Conservation (phyloP, 2,797 vertebrate genomes). For the Apodemus agrarius region DNA sequence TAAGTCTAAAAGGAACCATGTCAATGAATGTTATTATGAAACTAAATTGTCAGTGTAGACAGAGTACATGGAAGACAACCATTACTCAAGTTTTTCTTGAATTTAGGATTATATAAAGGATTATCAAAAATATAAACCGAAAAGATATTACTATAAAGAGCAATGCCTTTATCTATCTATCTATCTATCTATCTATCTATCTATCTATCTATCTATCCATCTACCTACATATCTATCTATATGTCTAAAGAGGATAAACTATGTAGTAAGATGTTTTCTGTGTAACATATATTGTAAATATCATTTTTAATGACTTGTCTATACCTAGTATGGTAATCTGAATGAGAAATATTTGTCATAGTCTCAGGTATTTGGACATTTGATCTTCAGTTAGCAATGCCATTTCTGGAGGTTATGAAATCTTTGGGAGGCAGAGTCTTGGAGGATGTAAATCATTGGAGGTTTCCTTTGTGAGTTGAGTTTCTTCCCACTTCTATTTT, state of each 20-base stretch:
- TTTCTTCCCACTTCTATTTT: background rate
- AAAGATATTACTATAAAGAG: background rate
- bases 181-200: no score
- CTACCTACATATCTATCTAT: background rate
- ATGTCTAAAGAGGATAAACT: background rate
- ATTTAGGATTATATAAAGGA: background rate
- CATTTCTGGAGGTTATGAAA: background rate
- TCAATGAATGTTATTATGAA: conserved; percentile 8
- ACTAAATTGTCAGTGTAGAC: background rate
- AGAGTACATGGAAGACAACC: background rate
- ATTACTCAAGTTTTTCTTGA: conserved; percentile 33
- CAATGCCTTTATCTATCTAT: background rate
- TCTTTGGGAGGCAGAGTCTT: no score
- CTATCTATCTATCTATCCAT: no score
- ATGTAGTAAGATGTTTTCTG: background rate
- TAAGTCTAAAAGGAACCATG: background rate
- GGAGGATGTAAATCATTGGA: background rate
- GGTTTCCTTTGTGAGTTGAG: background rate
- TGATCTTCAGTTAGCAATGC: background rate
- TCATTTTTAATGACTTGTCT: background rate
- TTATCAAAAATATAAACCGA: background rate
- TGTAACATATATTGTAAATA: background rate
- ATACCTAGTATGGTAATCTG: background rate
- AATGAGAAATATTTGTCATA: background rate
- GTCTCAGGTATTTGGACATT: background rate